Evolutionary conservation across 2,113 vertebrate genomes (phyloP).

Genomic region (Mastomys coucha): DNA sequence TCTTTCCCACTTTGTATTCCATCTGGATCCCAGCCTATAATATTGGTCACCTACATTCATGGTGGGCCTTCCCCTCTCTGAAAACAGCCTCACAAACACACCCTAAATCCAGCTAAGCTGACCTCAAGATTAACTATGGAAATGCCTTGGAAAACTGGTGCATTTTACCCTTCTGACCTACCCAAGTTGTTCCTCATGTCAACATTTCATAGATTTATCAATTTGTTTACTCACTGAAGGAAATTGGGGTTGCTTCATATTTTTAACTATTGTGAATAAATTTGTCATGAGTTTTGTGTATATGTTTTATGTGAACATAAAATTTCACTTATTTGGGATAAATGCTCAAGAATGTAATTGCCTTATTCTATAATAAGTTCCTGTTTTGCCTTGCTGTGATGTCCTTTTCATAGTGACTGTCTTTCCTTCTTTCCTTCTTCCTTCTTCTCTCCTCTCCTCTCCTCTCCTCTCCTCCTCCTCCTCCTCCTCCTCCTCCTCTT

Average conservation of each 20-base stretch:
- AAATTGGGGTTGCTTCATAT: neutral
- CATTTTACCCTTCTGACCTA: constrained; percentile 29
- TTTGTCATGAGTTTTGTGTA: neutral
- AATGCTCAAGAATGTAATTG: neutral
- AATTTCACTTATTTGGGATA: neutral
- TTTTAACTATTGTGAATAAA: constrained; percentile 40
- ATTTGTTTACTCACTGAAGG: neutral
- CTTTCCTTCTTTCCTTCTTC: neutral
- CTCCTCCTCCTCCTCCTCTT: accelerated
- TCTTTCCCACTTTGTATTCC: neutral
- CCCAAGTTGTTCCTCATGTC: neutral
- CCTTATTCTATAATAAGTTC: neutral
- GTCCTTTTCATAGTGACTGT: neutral
- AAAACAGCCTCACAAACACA: too few species aligned
- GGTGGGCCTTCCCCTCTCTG: neutral
- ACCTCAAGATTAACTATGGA: neutral
- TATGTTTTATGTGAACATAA: constrained; percentile 45
- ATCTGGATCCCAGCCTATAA: neutral
- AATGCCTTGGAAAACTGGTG: neutral
- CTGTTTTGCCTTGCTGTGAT: neutral
- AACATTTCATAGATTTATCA: neutral
- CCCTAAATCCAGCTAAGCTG: neutral
- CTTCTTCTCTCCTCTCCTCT: neutral
- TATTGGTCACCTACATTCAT: neutral
- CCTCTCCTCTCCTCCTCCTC: too few species aligned